These are phyloP conservation scores for Gerris lacustris DNA, from an alignment of 2,888 invertebrate genomes.

Conservation along the genomic window DNA sequence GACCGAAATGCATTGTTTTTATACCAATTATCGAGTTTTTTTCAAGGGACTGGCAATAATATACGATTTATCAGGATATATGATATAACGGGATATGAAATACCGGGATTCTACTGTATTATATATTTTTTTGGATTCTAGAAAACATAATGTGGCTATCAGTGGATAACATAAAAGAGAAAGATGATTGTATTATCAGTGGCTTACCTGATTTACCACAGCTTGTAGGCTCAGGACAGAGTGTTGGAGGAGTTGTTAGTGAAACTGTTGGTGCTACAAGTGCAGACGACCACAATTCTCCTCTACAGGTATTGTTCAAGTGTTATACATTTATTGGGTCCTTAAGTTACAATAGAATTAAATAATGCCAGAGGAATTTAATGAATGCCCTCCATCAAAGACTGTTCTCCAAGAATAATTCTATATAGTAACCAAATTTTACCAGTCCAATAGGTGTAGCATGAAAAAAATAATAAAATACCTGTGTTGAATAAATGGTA, in stretches of 20 bases:
- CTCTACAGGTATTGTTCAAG: constrained; percentile 35
- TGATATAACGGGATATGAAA: neutral
- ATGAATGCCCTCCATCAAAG: too few relatives aligned
- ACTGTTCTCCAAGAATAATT: too few relatives aligned
- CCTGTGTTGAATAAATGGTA: too few relatives aligned
- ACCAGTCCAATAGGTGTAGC: too few relatives aligned
- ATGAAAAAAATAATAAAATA: too few relatives aligned
- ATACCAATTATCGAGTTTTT: too few relatives aligned
- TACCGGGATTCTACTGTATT: neutral
- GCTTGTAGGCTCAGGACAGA: constrained; percentile 84
- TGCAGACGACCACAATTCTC: constrained; percentile 41
- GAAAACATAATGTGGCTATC: constrained; percentile 95
- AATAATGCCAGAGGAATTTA: too few relatives aligned
- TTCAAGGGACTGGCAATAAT: neutral
- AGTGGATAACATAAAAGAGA: constrained; percentile 76
- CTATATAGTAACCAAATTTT: too few relatives aligned
- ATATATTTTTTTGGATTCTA: constrained; percentile 35
- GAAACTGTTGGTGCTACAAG: constrained; percentile 69
- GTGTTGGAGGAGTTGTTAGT: constrained; percentile 92
- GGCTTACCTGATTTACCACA: constrained; percentile 76
- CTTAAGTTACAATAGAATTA: too few relatives aligned
- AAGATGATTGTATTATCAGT: constrained; percentile 60
- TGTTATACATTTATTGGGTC: too few relatives aligned
- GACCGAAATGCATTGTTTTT: too few relatives aligned
- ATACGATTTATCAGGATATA: neutral